Evolutionary conservation across 2,113 vertebrate species (phyloP).

Genomic region (Strigops habroptila): DNA sequence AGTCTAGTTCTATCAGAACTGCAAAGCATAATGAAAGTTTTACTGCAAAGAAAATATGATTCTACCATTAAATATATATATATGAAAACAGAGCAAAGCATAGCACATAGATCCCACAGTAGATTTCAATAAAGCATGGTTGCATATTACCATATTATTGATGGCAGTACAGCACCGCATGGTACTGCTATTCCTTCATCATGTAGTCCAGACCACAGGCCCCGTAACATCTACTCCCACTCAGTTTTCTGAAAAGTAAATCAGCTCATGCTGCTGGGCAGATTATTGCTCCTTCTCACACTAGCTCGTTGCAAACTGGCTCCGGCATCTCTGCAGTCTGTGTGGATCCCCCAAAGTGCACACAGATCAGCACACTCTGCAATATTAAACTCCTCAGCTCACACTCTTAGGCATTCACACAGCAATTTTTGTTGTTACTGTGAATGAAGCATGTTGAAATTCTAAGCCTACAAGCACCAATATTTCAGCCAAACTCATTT

Average conservation of each 20-base stretch:
- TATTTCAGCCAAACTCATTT: slow-evolving; percentile 56
- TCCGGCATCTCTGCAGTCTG: background rate
- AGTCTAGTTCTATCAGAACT: background rate
- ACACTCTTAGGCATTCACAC: background rate
- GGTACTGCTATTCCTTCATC: background rate
- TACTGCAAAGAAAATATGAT: background rate
- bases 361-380: background rate
- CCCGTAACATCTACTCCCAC: background rate
- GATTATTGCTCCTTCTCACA: background rate
- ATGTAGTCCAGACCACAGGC: background rate
- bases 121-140: background rate
- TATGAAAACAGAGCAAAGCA: background rate
- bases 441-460: slow-evolving; percentile 41
- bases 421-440: background rate
- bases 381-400: background rate
- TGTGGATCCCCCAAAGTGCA: background rate
- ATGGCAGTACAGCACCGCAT: background rate
- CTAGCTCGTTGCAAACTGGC: background rate
- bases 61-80: background rate
- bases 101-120: background rate
- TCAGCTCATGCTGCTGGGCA: background rate
- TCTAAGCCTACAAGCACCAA: slow-evolving; percentile 31
- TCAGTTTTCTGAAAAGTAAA: background rate
- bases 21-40: background rate
- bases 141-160: background rate